Evolutionary conservation across 2,888 invertebrate genomes (phyloP).

Genomic region (Sesia apiformis): DNA sequence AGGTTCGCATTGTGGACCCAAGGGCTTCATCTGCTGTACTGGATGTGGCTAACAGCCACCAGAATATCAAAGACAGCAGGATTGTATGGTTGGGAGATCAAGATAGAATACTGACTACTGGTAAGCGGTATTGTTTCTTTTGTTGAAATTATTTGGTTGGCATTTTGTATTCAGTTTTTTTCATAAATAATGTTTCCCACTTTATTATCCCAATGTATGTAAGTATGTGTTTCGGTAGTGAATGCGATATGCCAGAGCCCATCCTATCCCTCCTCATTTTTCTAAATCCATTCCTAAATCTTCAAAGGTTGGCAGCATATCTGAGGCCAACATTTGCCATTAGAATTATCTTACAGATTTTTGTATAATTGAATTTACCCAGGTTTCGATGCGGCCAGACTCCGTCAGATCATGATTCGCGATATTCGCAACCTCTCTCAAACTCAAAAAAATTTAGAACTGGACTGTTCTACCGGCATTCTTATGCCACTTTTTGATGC

Average conservation of each 20-base stretch:
- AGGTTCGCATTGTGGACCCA: slow-evolving; percentile 90
- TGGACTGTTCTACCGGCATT: slow-evolving; percentile 92
- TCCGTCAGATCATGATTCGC: slow-evolving; percentile 91
- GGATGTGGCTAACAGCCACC: slow-evolving; percentile 83
- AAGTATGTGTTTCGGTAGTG: no score
- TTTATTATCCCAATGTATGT: no score
- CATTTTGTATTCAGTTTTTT: no score
- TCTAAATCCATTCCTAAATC: no score
- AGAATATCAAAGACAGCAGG: slow-evolving; percentile 92
- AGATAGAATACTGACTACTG: slow-evolving; percentile 89
- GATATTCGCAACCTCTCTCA: slow-evolving; percentile 87
- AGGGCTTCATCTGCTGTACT: slow-evolving; percentile 75
- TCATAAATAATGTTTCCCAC: no score
- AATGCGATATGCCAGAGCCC: no score
- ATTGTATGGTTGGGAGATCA: slow-evolving; percentile 93
- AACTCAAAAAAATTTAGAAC: slow-evolving; percentile 84
- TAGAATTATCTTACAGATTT: no score
- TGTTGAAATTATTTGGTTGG: no score
- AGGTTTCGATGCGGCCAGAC: slow-evolving; percentile 88
- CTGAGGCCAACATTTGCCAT: no score
- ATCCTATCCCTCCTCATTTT: no score
- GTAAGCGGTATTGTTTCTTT: slow-evolving; percentile 23
- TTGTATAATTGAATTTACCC: neutral
- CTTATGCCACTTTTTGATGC: slow-evolving; percentile 94
- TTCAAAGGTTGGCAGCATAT: no score